A percentile compares a stretch with the other conserved stretches of the same genome.
Conservation (phyloP, 2,888 invertebrate species). For the Ornithoptera alexandrae region DNA sequence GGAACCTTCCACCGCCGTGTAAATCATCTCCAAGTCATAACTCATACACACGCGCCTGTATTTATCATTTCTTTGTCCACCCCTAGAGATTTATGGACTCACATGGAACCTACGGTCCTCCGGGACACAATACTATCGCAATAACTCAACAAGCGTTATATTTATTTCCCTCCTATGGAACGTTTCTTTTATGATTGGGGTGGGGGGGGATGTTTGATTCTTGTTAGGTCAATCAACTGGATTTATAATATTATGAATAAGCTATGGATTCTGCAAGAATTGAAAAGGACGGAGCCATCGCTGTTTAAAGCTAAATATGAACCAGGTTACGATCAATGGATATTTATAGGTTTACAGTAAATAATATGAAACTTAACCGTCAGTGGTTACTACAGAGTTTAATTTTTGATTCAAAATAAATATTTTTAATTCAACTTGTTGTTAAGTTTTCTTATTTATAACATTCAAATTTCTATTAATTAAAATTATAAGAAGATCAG, state of each 20-base stretch:
- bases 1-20: conserved; percentile 46
- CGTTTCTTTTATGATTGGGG: conserved; percentile 27
- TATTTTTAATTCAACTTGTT: too few species aligned
- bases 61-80: conserved; percentile 74
- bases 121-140: conserved; percentile 40
- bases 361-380: too few species aligned
- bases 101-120: conserved; percentile 38
- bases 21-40: conserved; percentile 58
- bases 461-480: conserved; percentile 45
- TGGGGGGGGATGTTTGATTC: conserved; percentile 9
- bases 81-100: conserved; percentile 56
- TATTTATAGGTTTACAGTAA: too few species aligned
- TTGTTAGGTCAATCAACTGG: conserved; percentile 22
- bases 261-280: too few species aligned
- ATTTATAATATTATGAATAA: background rate
- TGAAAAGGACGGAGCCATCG: too few species aligned
- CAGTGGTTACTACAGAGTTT: too few species aligned
- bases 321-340: too few species aligned
- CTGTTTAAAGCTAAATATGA: too few species aligned
- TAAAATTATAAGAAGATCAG: conserved; percentile 55
- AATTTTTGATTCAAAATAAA: too few species aligned
- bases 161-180: conserved; percentile 42
- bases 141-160: conserved; percentile 47
- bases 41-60: conserved; percentile 54
- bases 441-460: background rate